Conservation (phyloP, 2,113 vertebrate genomes). For the Porphyrio hochstetteri region DNA sequence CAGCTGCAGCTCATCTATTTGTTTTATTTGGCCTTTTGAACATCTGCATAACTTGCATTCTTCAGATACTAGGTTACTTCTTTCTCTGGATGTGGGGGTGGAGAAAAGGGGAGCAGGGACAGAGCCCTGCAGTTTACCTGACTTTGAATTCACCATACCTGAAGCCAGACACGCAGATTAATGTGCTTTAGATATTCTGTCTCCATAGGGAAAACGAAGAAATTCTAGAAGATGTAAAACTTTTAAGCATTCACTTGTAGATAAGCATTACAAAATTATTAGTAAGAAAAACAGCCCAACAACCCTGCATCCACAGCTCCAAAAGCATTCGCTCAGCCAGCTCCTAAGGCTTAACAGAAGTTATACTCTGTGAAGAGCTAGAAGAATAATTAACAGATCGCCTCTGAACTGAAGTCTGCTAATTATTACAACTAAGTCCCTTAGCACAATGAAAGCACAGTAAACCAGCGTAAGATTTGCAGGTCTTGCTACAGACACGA, state of each 20-base stretch:
- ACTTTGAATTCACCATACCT: background rate
- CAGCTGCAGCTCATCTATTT: conserved; percentile 67
- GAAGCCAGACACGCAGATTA: background rate
- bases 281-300: background rate
- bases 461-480: background rate
- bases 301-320: background rate
- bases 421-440: background rate
- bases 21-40: conserved; percentile 71
- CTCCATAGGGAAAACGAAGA: background rate
- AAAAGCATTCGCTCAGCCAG: background rate
- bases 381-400: background rate
- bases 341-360: background rate
- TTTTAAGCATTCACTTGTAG: background rate
- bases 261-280: background rate
- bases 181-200: background rate
- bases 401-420: conserved; percentile 3
- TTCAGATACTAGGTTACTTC: conserved; percentile 64
- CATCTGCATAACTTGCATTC: conserved; percentile 72
- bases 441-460: background rate
- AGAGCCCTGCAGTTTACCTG: background rate
- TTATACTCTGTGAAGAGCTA: background rate
- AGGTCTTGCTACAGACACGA: background rate
- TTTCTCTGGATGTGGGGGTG: conserved; percentile 47
- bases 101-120: background rate
- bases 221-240: background rate